A percentile compares a stretch with the other conserved stretches of the same genome.
Evolutionary conservation across 2,797 vertebrate species (phyloP).

Genomic region (Mus minutoides): DNA sequence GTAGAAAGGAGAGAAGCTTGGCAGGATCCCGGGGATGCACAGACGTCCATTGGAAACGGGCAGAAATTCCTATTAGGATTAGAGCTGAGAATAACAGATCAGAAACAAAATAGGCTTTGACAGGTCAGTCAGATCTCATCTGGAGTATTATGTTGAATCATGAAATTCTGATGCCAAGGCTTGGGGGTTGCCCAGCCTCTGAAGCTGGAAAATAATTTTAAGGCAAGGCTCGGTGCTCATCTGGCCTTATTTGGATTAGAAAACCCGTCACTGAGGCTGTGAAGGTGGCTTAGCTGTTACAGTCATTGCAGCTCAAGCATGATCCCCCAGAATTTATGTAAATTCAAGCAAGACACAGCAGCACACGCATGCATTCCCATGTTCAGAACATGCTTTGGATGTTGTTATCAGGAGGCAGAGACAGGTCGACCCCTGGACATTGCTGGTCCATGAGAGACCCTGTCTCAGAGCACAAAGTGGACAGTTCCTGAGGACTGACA

Average conservation of each 20-base stretch:
- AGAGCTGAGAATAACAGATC: slow-evolving; percentile 11
- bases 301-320: not conserved
- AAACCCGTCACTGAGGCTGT: not conserved
- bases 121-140: not conserved
- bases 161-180: not conserved
- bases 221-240: not conserved
- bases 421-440: not conserved
- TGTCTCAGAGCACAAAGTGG: not conserved
- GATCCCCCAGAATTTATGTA: not conserved
- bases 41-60: not conserved
- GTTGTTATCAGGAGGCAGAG: not conserved
- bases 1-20: not conserved
- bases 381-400: too few relatives aligned
- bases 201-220: slow-evolving; percentile 19
- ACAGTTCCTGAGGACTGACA: not conserved
- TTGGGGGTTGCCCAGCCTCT: not conserved
- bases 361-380: not conserved
- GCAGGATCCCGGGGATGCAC: not conserved
- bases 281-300: too few relatives aligned
- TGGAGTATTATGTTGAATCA: slow-evolving; percentile 31
- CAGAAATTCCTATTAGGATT: not conserved
- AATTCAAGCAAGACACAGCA: not conserved
- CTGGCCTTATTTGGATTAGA: not conserved
- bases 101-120: slow-evolving; percentile 46
- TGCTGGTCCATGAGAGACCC: not conserved